Evolutionary conservation across 2,888 invertebrate species (phyloP).

Genomic region (Amblyjoppa fuscipennis): DNA sequence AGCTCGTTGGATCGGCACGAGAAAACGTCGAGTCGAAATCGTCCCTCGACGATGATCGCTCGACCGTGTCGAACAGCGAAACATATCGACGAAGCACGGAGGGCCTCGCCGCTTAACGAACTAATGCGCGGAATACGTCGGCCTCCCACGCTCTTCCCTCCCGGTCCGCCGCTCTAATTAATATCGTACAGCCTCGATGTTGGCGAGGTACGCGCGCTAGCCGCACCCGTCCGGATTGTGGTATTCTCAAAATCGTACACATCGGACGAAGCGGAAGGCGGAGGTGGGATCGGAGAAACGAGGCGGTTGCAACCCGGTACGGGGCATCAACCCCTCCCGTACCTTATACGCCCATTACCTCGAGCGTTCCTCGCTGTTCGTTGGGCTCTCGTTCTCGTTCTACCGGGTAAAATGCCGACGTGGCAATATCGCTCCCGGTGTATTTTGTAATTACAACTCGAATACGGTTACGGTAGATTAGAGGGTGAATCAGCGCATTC

Average conservation of each 20-base stretch:
- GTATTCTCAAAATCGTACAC: constrained; percentile 57
- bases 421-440: constrained; percentile 75
- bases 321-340: constrained; percentile 24
- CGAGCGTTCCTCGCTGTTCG: constrained; percentile 53
- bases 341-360: constrained; percentile 64
- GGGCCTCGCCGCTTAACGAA: background rate
- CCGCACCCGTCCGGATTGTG: constrained; percentile 34
- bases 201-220: constrained; percentile 32
- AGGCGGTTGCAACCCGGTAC: constrained; percentile 56
- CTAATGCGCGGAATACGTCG: constrained; percentile 10
- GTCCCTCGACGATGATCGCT: constrained; percentile 6
- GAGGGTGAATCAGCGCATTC: constrained; percentile 83
- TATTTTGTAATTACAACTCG: constrained; percentile 82
- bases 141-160: constrained; percentile 10
- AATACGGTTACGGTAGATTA: constrained; percentile 82
- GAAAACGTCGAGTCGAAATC: constrained; percentile 7
- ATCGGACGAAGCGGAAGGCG: constrained; percentile 47
- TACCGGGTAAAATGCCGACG: constrained; percentile 61
- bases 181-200: constrained; percentile 71
- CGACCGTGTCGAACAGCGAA: constrained; percentile 7
- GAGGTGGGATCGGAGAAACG: constrained; percentile 26
- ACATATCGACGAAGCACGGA: constrained; percentile 1
- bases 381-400: constrained; percentile 53
- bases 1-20: background rate
- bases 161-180: constrained; percentile 69